Percentiles rank a stretch among this genome's conserved stretches.
phyloP scores from a whole-genome alignment of 2,888 invertebrate genomes.

The Agrilus mali region DNA sequence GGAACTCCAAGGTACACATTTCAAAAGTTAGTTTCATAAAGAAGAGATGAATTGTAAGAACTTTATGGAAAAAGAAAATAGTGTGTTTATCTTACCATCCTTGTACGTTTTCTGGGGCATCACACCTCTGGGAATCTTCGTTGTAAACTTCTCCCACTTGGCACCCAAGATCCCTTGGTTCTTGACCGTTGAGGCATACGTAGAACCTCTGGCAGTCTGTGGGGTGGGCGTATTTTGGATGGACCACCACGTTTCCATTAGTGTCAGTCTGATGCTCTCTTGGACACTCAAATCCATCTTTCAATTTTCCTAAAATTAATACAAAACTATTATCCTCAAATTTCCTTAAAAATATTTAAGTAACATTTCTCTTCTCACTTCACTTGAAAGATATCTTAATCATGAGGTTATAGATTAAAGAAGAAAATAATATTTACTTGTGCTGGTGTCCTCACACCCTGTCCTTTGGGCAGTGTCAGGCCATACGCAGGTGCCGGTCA shows the following conservation, averaged over 20 bases:
- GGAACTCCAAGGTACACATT: too few species aligned
- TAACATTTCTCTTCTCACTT: neutral
- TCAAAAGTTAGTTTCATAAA: too few species aligned
- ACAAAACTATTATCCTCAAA: too few species aligned
- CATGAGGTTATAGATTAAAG: neutral
- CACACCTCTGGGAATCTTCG: slow-evolving; percentile 70
- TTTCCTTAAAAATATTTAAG: too few species aligned
- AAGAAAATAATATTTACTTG: slow-evolving; percentile 26
- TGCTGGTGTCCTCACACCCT: slow-evolving; percentile 46
- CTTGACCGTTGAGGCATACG: slow-evolving; percentile 74
- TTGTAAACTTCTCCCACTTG: slow-evolving; percentile 85
- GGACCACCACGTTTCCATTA: slow-evolving; percentile 61
- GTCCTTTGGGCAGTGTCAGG: slow-evolving; percentile 66
- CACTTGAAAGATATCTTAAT: too few species aligned
- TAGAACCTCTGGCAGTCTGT: slow-evolving; percentile 86
- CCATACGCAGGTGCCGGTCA: slow-evolving; percentile 83
- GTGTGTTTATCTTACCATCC: slow-evolving; percentile 55
- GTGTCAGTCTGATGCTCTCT: slow-evolving; percentile 50
- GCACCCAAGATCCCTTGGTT: slow-evolving; percentile 81
- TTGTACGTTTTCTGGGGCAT: slow-evolving; percentile 79
- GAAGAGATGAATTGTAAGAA: slow-evolving; percentile 1
- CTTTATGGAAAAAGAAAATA: slow-evolving; percentile 2
- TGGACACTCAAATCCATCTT: slow-evolving; percentile 80
- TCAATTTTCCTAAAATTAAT: slow-evolving; percentile 49
- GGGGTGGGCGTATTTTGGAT: slow-evolving; percentile 77